A percentile compares a stretch with the other conserved stretches of the same genome.
phyloP scores from a whole-genome alignment of 2,888 invertebrate species.

The Chrysolina haemoptera region DNA sequence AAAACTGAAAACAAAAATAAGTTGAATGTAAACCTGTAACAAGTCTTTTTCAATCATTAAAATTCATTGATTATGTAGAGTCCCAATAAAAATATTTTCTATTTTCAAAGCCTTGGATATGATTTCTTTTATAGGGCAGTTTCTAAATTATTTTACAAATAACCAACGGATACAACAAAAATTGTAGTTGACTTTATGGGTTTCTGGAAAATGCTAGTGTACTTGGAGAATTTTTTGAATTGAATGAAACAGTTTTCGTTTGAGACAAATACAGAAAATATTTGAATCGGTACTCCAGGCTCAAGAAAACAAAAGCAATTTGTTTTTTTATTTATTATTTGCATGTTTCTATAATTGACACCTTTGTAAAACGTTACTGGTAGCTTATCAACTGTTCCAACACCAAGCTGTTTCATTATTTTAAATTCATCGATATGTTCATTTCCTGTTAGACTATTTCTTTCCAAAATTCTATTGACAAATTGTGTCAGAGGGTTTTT shows the following conservation, averaged over 20 bases:
- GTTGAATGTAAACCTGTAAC: not conserved
- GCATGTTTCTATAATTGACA: slow-evolving; percentile 17
- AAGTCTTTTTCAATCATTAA: not conserved
- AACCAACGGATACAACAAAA: slow-evolving; percentile 13
- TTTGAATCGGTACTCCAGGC: slow-evolving; percentile 8
- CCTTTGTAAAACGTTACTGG: slow-evolving; percentile 13
- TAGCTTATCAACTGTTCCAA: slow-evolving; percentile 4
- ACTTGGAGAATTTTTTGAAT: slow-evolving; percentile 5
- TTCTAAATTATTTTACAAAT: slow-evolving; percentile 19
- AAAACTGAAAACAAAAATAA: too few relatives aligned
- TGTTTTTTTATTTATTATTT: slow-evolving; percentile 10
- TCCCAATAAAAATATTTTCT: slow-evolving; percentile 11
- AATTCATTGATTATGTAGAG: slow-evolving; percentile 11
- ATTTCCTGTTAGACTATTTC: slow-evolving; percentile 9
- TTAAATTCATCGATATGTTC: slow-evolving; percentile 1
- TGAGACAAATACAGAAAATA: slow-evolving; percentile 14
- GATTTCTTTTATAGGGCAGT: slow-evolving; percentile 11
- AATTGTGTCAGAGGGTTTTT: slow-evolving; percentile 20
- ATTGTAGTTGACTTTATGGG: slow-evolving; percentile 11
- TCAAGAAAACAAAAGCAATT: slow-evolving; percentile 22
- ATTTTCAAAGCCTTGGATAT: slow-evolving; percentile 4
- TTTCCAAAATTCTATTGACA: slow-evolving; percentile 23
- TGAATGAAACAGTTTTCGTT: slow-evolving; percentile 19
- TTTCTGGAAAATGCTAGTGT: slow-evolving; percentile 24
- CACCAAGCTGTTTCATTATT: slow-evolving; percentile 12